phyloP scores from a whole-genome alignment of 2,797 vertebrate genomes.

The Chaetodon trifasciatus region DNA sequence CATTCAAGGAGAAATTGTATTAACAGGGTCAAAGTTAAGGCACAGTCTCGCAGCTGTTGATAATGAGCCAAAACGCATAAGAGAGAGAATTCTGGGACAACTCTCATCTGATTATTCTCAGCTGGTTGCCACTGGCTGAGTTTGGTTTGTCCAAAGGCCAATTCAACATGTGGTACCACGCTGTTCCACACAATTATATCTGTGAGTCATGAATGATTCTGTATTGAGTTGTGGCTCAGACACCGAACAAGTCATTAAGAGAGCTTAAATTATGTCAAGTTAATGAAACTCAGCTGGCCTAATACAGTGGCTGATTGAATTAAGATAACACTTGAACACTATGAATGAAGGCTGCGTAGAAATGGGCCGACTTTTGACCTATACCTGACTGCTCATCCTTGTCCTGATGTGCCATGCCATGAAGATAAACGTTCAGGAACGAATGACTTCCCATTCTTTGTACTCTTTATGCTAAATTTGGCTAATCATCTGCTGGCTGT shows the following conservation, averaged over 20 bases:
- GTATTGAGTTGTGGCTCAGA: conserved; percentile 5
- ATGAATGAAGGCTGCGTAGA: neutral
- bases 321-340: neutral
- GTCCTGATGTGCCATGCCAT: neutral
- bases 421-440: too few species aligned
- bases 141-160: conserved; percentile 40
- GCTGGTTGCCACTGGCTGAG: conserved; percentile 31
- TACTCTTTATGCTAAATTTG: too few species aligned
- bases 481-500: too few species aligned
- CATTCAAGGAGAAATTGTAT: conserved; percentile 28
- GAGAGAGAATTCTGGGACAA: conserved; percentile 19
- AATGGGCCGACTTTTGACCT: neutral
- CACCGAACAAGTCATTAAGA: conserved; percentile 15
- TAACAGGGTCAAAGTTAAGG: conserved; percentile 48
- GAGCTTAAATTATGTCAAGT: neutral
- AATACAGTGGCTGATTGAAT: conserved; percentile 1
- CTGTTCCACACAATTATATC: conserved; percentile 31
- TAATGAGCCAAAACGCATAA: conserved; percentile 33
- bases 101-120: conserved; percentile 36
- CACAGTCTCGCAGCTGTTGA: conserved; percentile 28
- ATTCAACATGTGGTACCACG: conserved; percentile 23
- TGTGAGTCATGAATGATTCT: conserved; percentile 32
- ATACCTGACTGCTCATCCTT: neutral
- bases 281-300: neutral
- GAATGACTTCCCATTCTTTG: too few species aligned